phyloP scores from a whole-genome alignment of 1,140 invertebrate species.

The Drosophila ohnishii region DNA sequence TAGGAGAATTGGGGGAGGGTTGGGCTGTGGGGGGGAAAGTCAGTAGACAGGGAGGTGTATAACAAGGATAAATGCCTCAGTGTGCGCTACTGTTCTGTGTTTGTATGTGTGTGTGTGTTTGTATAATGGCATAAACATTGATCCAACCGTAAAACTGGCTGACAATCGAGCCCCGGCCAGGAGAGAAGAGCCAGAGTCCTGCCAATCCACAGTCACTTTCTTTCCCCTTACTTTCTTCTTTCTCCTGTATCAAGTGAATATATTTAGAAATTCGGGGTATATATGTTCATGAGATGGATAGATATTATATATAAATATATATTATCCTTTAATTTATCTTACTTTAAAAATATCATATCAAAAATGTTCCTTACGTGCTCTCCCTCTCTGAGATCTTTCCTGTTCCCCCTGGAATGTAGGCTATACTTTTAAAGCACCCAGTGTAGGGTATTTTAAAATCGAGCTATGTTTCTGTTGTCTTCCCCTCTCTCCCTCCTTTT shows the following conservation, averaged over 20 bases:
- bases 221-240: background rate
- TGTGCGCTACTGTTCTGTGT: slow-evolving; percentile 17
- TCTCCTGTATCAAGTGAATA: background rate
- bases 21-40: background rate
- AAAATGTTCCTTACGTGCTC: background rate
- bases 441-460: background rate
- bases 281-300: background rate
- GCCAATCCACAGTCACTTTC: slow-evolving; percentile 33
- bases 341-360: no score
- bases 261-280: background rate
- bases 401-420: background rate
- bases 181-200: slow-evolving; percentile 37
- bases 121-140: slow-evolving; percentile 76
- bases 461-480: no score
- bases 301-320: background rate
- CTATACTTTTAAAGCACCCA: background rate
- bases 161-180: slow-evolving; percentile 59
- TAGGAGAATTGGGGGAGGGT: slow-evolving; percentile 8
- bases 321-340: background rate
- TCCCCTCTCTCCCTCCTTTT: background rate
- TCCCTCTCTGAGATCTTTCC: background rate
- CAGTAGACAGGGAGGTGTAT: slow-evolving; percentile 40
- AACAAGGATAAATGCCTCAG: slow-evolving; percentile 77
- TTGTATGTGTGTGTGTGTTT: slow-evolving; percentile 44
- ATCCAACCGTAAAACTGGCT: slow-evolving; percentile 80